These are phyloP conservation scores for Aquatica leii DNA, from an alignment of 2,888 invertebrate genomes.

Conservation along the genomic window DNA sequence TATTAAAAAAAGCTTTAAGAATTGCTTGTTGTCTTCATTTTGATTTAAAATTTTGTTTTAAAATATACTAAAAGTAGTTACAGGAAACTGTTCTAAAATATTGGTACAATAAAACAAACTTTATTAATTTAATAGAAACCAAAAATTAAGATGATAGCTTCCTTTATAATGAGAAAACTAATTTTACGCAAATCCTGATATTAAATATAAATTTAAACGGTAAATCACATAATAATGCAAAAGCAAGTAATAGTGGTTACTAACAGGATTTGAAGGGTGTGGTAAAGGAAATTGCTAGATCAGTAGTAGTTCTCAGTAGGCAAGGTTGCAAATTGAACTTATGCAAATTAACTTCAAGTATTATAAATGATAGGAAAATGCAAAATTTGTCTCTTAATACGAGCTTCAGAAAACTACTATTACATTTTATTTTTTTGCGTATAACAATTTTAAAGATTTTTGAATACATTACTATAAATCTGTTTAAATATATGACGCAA, in stretches of 20 bases:
- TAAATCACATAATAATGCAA: slow-evolving; percentile 11
- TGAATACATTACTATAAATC: slow-evolving; percentile 3
- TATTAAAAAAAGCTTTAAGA: too few species aligned
- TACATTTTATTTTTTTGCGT: not conserved
- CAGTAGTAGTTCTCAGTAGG: slow-evolving; percentile 6
- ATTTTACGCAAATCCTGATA: not conserved
- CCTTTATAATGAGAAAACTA: too few species aligned
- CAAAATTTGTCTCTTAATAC: not conserved
- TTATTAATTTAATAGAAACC: too few species aligned
- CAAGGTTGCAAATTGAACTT: slow-evolving; percentile 11
- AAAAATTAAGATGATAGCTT: too few species aligned
- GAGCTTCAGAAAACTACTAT: too few species aligned
- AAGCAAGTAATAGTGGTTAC: slow-evolving; percentile 11
- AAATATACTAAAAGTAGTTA: too few species aligned
- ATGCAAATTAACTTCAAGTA: slow-evolving; percentile 10
- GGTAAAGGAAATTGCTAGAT: slow-evolving; percentile 12
- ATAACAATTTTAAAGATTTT: not conserved
- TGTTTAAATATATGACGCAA: slow-evolving; percentile 10
- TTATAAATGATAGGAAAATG: not conserved
- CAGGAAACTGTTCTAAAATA: too few species aligned
- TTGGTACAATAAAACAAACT: too few species aligned
- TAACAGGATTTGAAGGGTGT: slow-evolving; percentile 14
- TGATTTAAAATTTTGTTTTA: too few species aligned
- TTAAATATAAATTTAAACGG: slow-evolving; percentile 4
- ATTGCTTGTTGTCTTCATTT: too few species aligned